These are phyloP conservation scores for Fringilla coelebs DNA, from an alignment of 2,797 vertebrate genomes.

Conservation along the genomic window DNA sequence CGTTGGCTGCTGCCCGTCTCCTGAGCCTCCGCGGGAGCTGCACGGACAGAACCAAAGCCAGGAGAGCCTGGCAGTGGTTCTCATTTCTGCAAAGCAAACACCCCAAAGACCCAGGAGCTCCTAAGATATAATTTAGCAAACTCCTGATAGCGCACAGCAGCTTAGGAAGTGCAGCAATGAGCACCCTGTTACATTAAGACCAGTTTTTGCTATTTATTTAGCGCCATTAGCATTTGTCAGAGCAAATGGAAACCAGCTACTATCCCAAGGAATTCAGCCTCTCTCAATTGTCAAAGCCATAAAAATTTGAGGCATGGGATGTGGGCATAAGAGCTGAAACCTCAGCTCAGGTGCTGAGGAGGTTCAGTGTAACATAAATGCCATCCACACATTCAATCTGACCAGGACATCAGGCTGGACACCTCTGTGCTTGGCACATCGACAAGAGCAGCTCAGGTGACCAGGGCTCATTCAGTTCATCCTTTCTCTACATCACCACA, in stretches of 20 bases:
- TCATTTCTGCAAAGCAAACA: conserved; percentile 24
- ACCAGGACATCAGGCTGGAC: not conserved
- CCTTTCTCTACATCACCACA: fast-evolving
- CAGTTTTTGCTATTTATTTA: conserved; percentile 20
- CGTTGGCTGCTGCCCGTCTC: not conserved
- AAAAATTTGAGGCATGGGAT: not conserved
- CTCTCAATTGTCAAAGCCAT: not conserved
- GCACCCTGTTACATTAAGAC: not conserved
- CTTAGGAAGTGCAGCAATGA: not conserved
- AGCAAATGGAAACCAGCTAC: not conserved
- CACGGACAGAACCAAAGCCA: not conserved
- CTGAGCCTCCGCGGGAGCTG: fast-evolving
- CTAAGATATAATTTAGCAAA: not conserved
- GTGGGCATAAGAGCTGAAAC: not conserved
- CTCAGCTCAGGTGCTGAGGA: not conserved
- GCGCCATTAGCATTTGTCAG: not conserved
- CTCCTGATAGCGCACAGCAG: not conserved
- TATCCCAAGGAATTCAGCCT: not conserved
- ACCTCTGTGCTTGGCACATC: not conserved
- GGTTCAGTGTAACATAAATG: not conserved
- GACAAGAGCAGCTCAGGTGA: not conserved
- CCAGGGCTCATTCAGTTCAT: not conserved
- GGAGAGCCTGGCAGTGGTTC: not conserved
- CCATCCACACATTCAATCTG: not conserved
- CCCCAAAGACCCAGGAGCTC: not conserved